These are phyloP conservation scores for Cydia amplana DNA, from an alignment of 1,140 invertebrate species.

Conservation along the genomic window DNA sequence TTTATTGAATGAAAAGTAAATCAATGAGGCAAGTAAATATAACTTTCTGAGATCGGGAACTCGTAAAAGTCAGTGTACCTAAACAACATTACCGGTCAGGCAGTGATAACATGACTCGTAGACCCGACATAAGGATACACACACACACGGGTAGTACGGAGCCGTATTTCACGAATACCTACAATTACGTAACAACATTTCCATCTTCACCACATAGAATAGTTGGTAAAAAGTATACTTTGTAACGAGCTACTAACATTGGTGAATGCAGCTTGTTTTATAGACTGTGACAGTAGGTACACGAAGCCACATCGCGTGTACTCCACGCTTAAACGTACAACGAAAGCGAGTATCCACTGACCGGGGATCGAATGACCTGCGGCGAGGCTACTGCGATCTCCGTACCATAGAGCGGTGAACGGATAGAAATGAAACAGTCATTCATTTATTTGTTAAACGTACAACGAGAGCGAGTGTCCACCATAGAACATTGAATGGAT, in stretches of 20 bases:
- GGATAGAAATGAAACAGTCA: not conserved
- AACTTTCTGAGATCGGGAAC: not conserved
- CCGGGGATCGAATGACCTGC: conserved; percentile 25
- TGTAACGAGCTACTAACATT: too few relatives aligned
- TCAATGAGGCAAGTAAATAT: not conserved
- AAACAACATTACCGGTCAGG: not conserved
- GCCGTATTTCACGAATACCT: not conserved
- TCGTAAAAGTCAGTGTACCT: not conserved
- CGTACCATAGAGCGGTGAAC: not conserved
- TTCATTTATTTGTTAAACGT: not conserved
- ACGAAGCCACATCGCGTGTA: not conserved
- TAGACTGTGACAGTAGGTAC: too few relatives aligned
- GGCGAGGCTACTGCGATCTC: conserved; percentile 8
- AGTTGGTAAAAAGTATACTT: too few relatives aligned
- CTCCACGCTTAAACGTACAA: conserved; percentile 1
- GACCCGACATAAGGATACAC: not conserved
- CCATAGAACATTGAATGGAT: not conserved
- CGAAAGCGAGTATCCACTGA: conserved; percentile 20
- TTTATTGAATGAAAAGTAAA: too few relatives aligned
- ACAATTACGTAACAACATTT: too few relatives aligned
- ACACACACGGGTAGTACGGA: not conserved
- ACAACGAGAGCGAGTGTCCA: conserved; percentile 3
- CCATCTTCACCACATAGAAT: too few relatives aligned
- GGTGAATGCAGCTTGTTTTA: too few relatives aligned
- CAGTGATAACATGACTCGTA: not conserved